These are phyloP conservation scores for Philopotamus ludificatus DNA, from an alignment of 1,140 invertebrate species.

Conservation along the genomic window DNA sequence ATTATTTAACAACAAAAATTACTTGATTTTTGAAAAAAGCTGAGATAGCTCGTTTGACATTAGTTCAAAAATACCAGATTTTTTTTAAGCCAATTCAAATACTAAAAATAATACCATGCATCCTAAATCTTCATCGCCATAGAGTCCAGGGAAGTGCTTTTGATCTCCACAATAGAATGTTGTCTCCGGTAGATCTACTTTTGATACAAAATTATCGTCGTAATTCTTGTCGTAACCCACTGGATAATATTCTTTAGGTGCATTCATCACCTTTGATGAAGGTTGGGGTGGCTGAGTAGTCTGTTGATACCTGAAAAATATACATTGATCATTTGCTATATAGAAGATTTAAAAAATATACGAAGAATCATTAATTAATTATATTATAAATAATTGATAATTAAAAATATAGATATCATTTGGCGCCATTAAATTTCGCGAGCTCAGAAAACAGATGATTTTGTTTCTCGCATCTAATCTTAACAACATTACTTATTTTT, in stretches of 20 bases:
- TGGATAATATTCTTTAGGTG: slow-evolving; percentile 83
- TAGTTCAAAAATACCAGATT: too few relatives aligned
- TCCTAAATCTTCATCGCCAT: slow-evolving; percentile 85
- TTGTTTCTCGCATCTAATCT: too few relatives aligned
- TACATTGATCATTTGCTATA: background rate
- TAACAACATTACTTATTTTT: too few relatives aligned
- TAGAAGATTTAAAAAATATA: background rate
- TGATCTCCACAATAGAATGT: slow-evolving; percentile 85
- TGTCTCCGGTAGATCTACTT: slow-evolving; percentile 81
- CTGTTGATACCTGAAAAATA: slow-evolving; percentile 29
- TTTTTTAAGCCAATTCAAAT: too few relatives aligned
- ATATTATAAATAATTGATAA: too few relatives aligned
- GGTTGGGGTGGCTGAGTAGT: slow-evolving; percentile 29
- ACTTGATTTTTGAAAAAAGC: too few relatives aligned
- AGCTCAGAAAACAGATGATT: too few relatives aligned
- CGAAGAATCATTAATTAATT: background rate
- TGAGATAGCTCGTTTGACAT: too few relatives aligned
- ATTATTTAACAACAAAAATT: too few relatives aligned
- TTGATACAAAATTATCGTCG: slow-evolving; percentile 80
- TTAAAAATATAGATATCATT: too few relatives aligned
- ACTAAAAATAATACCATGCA: slow-evolving; percentile 81
- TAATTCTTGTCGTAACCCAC: slow-evolving; percentile 84
- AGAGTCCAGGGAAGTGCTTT: slow-evolving; percentile 86
- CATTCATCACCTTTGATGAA: slow-evolving; percentile 80
- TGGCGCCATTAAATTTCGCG: too few relatives aligned